Conservation (phyloP, 2,797 vertebrate genomes). For the Xyrichtys novacula region DNA sequence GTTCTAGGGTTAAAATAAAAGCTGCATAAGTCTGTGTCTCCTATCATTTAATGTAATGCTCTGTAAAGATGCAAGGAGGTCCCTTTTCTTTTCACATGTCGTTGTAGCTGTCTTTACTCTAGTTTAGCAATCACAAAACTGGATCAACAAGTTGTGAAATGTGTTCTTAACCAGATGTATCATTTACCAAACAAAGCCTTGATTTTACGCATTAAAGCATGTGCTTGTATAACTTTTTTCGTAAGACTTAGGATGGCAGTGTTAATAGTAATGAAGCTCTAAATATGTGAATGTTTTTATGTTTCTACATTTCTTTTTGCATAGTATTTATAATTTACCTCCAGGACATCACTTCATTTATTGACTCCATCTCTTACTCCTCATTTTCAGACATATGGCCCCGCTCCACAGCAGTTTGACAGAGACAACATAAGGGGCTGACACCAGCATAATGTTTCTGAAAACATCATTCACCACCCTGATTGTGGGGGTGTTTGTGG, state of each 20-base stretch:
- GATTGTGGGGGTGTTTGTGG: constrained; percentile 93
- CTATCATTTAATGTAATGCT: no score
- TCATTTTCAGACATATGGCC: constrained; percentile 69
- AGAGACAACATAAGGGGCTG: constrained; percentile 23
- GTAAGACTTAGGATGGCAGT: no score
- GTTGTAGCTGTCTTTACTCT: not conserved
- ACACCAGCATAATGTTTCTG: constrained; percentile 79
- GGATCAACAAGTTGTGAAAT: constrained; percentile 34
- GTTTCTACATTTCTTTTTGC: not conserved
- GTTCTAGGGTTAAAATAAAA: no score
- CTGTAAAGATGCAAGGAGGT: not conserved
- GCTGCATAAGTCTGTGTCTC: no score
- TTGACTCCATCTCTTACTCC: not conserved
- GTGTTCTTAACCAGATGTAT: not conserved
- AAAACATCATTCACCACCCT: constrained; percentile 92
- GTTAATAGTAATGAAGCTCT: no score
- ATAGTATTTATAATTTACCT: no score
- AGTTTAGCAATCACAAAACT: constrained; percentile 12
- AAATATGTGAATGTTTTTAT: no score
- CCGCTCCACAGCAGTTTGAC: constrained; percentile 47
- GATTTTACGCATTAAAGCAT: not conserved
- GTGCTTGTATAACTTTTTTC: no score
- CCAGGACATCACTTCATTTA: not conserved
- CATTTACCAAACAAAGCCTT: not conserved
- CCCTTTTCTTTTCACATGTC: not conserved